Percentiles rank a stretch among this genome's conserved stretches.
Evolutionary conservation across 92 coral and sea anemone genomes (phyloP).

Genomic region (Palythoa heliodiscus): DNA sequence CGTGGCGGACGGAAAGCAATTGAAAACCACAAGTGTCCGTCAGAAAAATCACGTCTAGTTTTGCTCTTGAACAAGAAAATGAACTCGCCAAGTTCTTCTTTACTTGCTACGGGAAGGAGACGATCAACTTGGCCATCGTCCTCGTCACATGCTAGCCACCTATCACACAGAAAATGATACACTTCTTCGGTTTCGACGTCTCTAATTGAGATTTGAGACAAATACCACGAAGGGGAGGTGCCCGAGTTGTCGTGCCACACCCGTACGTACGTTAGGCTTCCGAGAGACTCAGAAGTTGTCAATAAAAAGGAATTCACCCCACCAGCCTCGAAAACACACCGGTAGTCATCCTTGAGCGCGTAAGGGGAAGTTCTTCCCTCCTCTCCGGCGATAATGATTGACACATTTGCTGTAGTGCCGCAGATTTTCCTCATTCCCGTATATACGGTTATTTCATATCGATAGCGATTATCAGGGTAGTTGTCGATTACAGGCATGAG

Average conservation of each 20-base stretch:
- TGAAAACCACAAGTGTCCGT: conserved; percentile 97
- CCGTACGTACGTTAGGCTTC: conserved; percentile 82
- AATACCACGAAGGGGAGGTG: conserved; percentile 78
- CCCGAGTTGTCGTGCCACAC: conserved; percentile 98
- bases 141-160: conserved; percentile 98
- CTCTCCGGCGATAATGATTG: conserved; percentile 84
- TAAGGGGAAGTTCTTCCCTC: conserved; percentile 77
- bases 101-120: conserved; percentile 87
- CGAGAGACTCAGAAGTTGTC: conserved; percentile 81
- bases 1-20: conserved; percentile 96
- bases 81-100: conserved; percentile 93
- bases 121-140: conserved; percentile 99
- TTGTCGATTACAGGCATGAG: conserved; percentile 77
- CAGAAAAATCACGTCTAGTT: conserved; percentile 87
- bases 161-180: conserved; percentile 86
- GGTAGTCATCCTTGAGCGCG: conserved; percentile 65
- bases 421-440: conserved; percentile 86
- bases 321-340: conserved; percentile 69
- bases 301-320: conserved; percentile 88
- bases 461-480: conserved; percentile 69
- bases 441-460: conserved; percentile 88
- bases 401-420: conserved; percentile 82
- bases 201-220: conserved; percentile 75
- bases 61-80: conserved; percentile 83
- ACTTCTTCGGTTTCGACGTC: conserved; percentile 83